These are phyloP conservation scores for Macroglossus sobrinus DNA, from an alignment of 2,113 vertebrate genomes.

Conservation along the genomic window DNA sequence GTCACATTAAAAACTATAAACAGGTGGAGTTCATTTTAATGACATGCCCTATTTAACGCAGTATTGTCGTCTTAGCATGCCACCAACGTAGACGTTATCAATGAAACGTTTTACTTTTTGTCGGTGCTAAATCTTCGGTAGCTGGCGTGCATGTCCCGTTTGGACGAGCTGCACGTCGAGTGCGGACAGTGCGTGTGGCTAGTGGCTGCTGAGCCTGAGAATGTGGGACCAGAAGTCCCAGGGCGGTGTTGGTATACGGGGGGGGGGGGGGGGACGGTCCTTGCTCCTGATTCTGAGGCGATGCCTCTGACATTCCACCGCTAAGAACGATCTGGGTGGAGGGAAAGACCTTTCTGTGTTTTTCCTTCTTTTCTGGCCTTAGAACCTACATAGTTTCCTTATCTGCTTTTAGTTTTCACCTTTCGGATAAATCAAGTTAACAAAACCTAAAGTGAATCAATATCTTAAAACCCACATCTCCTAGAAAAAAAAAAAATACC, in stretches of 20 bases:
- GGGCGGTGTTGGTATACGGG: background rate
- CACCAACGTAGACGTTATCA: background rate
- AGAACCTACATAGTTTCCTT: background rate
- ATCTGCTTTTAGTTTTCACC: background rate
- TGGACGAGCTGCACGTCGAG: background rate
- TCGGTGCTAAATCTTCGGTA: background rate
- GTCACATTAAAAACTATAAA: no score
- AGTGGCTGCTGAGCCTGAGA: background rate
- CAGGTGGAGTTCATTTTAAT: background rate
- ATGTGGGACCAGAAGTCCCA: background rate
- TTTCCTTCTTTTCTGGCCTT: background rate
- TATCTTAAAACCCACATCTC: background rate
- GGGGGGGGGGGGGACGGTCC: background rate
- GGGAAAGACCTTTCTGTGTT: background rate
- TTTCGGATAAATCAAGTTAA: background rate
- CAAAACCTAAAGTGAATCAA: background rate
- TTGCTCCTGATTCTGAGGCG: background rate
- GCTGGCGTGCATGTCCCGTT: background rate
- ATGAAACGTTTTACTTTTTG: background rate
- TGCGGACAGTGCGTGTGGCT: background rate
- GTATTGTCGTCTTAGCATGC: background rate
- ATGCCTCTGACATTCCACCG: background rate
- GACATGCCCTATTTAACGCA: background rate
- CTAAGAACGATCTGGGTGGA: background rate
- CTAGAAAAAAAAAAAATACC: background rate